A percentile compares a stretch with the other conserved stretches of the same genome.
These are phyloP conservation scores for Parotia lawesii DNA, from an alignment of 2,113 vertebrate species.

Conservation along the genomic window DNA sequence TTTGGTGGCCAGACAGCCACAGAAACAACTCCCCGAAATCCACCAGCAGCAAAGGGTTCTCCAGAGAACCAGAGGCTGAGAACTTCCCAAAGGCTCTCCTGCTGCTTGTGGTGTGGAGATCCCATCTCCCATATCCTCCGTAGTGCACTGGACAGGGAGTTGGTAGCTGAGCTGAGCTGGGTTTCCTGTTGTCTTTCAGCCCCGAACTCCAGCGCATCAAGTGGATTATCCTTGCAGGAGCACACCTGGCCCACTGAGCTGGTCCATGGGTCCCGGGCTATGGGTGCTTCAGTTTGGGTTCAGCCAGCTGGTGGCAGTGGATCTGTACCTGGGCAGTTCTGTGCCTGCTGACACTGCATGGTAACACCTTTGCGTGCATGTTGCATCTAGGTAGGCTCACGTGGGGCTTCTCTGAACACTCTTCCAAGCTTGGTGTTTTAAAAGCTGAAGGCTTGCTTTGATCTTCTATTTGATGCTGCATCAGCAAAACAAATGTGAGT, in stretches of 20 bases:
- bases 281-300: neutral
- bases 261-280: neutral
- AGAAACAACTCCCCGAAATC: neutral
- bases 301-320: neutral
- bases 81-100: neutral
- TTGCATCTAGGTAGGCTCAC: neutral
- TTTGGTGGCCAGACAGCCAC: neutral
- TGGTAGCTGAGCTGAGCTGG: neutral
- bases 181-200: neutral
- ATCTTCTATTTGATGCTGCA: neutral
- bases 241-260: neutral
- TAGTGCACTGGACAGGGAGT: too few species aligned
- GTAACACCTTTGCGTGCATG: fast-evolving
- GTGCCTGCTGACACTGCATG: neutral
- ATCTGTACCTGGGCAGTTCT: neutral
- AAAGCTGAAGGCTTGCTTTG: neutral
- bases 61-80: neutral
- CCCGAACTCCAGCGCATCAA: fast-evolving
- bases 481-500: neutral
- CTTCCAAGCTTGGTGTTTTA: neutral
- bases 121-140: fast-evolving
- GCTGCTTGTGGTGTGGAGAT: neutral
- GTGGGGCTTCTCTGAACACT: neutral
- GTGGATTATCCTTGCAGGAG: neutral
- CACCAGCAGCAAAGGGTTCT: neutral